These are phyloP conservation scores for Artibeus lituratus DNA, from an alignment of 2,797 vertebrate genomes.

Conservation along the genomic window DNA sequence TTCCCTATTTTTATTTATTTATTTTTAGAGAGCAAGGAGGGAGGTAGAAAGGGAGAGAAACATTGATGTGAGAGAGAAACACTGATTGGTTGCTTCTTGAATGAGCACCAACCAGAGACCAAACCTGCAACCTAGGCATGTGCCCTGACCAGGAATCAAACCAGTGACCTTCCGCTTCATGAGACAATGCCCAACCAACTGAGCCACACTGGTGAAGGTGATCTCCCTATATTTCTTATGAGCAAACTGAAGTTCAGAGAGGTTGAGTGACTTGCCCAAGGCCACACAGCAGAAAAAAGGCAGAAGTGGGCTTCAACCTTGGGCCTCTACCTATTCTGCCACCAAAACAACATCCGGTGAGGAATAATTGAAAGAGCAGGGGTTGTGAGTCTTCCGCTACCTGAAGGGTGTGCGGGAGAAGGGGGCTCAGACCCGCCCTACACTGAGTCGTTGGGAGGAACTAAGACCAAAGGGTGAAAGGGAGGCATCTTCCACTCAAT, in stretches of 20 bases:
- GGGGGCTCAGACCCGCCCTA: no score
- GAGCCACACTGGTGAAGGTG: no score
- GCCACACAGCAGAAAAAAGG: neutral
- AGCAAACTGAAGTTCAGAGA: slow-evolving; percentile 24
- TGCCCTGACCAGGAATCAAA: no score
- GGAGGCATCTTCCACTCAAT: neutral
- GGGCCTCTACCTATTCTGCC: neutral
- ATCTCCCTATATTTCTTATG: neutral
- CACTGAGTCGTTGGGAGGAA: neutral
- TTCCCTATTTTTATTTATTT: neutral
- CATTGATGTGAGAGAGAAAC: neutral
- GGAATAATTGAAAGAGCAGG: neutral
- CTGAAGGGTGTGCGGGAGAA: neutral
- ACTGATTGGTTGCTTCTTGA: neutral
- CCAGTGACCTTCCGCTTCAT: no score
- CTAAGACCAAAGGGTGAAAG: neutral
- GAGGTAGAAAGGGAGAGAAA: neutral
- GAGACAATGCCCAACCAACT: no score
- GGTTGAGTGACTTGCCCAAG: neutral
- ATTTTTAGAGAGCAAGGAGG: neutral
- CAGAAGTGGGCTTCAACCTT: neutral
- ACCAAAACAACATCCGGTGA: neutral
- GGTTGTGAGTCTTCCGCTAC: neutral
- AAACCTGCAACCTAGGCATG: neutral
- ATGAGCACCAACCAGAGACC: neutral